Base-by-base conservation (phyloP, 2,113 vertebrate genomes). In the Cnemophilus loriae region DNA sequence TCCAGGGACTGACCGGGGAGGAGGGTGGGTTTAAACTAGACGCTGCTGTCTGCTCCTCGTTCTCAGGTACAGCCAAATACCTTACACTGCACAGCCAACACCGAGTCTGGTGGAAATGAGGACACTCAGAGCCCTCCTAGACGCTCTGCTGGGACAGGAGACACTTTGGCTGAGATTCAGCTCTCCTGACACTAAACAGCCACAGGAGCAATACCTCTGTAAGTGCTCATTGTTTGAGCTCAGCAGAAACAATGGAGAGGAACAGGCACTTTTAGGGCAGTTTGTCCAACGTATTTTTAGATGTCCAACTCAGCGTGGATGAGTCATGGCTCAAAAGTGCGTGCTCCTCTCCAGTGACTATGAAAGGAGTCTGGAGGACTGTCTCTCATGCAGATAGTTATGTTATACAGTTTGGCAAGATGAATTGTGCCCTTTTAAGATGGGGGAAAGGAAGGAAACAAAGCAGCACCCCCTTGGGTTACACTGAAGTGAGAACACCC, bases 261-360 rank as follows among this genome's bases (percentile, higher is more conserved):
- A 92, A 89, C 33, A 84, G 80, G 80, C 75, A 68, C 87, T 95
- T 95, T 47, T 42, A 95, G 81, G 78, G 87, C 78, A 82, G 92
- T 70, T 75, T 10, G 11, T 89, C 74, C 47, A 2, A 57, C 57
- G 59, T 91, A 92, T 92, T 96, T 95, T 96, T 84, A 94, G 89
- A 78, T 33, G 52, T 27, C 35, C 57, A 88, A 19, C 44, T 56
- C 60, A 47, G 33, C 2, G 39, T 9, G 35, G 84, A 93, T 87
- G 89, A 89, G 91, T 94, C 90, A 94, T 4, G 39, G 69, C 37
- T 69, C 69, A 68, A 69, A 91, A 95, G 90, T 1, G 16, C 59
- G 55, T 70, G 77, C 35, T 71, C 33, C 52, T 82, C 57, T 91
- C 44, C 33, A 32, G 39, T 81, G 77, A 78, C 90, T 95, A 89